Evolutionary conservation across 1,140 invertebrate genomes (phyloP), one percentile per base, ranked within the genome.

Genomic region (Aradophagus sp.): DNA sequence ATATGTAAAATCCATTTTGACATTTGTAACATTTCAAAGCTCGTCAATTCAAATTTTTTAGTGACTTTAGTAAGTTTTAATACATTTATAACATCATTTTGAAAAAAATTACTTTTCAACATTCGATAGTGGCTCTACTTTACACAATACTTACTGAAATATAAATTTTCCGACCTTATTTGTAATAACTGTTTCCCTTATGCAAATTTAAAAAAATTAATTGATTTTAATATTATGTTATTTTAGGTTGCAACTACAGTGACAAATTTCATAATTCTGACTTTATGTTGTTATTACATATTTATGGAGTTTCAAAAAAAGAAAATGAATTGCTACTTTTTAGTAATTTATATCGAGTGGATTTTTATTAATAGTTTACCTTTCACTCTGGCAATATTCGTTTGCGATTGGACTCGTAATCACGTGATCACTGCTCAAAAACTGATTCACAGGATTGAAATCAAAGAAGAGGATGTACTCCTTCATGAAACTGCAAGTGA

Each of bases 391-490:
- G 13, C 35, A 1, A 39, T 53, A 20, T 32, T 52, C 7, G 17
- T 50, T 7, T 68, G 65, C 11, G 47, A 52, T 14, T 68, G 65
- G 65, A 68, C 65, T 29, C 38, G 53, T 1, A 13, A 58, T 29
- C 36, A 58, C 11, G 52, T 44, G 2, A 14, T 36, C 1, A 31
- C 17, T 3, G 14, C 41, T 2, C 38, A 41, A 14, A 69, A 61
- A 29, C 36, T 69, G 29, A 27, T 69, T 41, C 56, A 47, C 23
- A 61, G 50, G 48, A 55, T 61, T 19, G 44, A 69, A 39, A n/a
- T 55, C 0, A 27, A 15, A 10, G 55, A 50, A 45, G 26, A 44
- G 12, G 16, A 67, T 34, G 27, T 10, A 12, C n/a, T 17, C 23
- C 36, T 67, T 16, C 17, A 59, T 39, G 38, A 59, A 1, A 6